Evolutionary conservation across 2,888 invertebrate genomes (phyloP).

Genomic region (Leptinotarsa rubiginosa): DNA sequence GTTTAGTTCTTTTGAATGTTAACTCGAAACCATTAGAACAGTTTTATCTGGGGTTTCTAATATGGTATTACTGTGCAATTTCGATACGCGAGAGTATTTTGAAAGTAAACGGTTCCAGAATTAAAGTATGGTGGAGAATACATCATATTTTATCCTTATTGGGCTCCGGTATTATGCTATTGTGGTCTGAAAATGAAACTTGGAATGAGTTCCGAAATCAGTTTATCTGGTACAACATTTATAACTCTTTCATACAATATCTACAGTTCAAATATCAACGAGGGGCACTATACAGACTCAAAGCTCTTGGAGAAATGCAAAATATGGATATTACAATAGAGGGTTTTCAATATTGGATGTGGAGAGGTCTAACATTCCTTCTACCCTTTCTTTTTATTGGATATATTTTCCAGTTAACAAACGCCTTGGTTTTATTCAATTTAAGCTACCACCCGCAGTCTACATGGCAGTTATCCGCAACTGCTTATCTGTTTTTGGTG

Average conservation of each 20-base stretch:
- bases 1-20: constrained; percentile 75
- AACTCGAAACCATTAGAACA: constrained; percentile 81
- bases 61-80: constrained; percentile 99
- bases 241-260: constrained; percentile 78
- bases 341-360: constrained; percentile 99
- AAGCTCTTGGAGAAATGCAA: constrained; percentile 94
- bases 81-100: constrained; percentile 98
- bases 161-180: constrained; percentile 90
- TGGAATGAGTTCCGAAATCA: constrained; percentile 90
- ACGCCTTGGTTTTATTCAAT: constrained; percentile 88
- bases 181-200: constrained; percentile 94
- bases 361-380: constrained; percentile 95
- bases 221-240: constrained; percentile 93
- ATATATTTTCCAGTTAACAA: constrained; percentile 94
- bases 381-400: constrained; percentile 95
- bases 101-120: constrained; percentile 95
- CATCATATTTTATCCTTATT: constrained; percentile 98
- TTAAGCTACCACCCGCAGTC: constrained; percentile 82
- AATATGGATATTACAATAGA: constrained; percentile 99
- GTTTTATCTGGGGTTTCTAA: constrained; percentile 90
- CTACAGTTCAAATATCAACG: constrained; percentile 77
- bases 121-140: constrained; percentile 97
- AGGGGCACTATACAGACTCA: constrained; percentile 74
- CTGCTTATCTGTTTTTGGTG: constrained; percentile 84
- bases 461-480: constrained; percentile 92